Conservation (phyloP, 1,140 invertebrate species). For the Aphaenogaster floridana region DNA sequence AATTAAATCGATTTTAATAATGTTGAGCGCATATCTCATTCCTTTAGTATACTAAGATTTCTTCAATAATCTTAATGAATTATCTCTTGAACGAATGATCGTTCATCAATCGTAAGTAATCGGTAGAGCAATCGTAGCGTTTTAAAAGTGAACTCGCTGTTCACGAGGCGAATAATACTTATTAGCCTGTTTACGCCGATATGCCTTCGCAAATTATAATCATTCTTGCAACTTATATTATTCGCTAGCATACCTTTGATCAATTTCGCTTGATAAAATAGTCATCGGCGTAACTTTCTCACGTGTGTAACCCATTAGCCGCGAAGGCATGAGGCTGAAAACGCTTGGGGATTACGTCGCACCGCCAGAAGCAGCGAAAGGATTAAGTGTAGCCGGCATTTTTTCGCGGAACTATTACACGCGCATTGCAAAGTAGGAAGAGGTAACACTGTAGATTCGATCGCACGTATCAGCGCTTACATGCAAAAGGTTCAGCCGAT, state of each 20-base stretch:
- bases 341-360: constrained; percentile 21
- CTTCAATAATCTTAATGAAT: constrained; percentile 15
- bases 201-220: constrained; percentile 1
- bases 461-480: constrained; percentile 20
- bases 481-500: constrained; percentile 60
- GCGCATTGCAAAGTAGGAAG: constrained; percentile 44
- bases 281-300: constrained; percentile 16
- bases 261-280: constrained; percentile 10
- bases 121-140: not conserved
- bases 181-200: not conserved
- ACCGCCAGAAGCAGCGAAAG: constrained; percentile 52
- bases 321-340: not conserved
- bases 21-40: not conserved
- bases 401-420: constrained; percentile 20
- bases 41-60: not conserved
- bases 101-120: not conserved
- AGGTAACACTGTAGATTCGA: constrained; percentile 53
- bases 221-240: not conserved
- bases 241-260: not conserved
- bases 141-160: too few relatives aligned
- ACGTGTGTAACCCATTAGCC: constrained; percentile 14
- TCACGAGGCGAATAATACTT: not conserved
- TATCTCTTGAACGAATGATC: not conserved
- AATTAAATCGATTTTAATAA: constrained; percentile 22
- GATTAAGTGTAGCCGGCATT: constrained; percentile 6